Evolutionary conservation across 2,797 vertebrate genomes (phyloP).

Genomic region (Falco naumanni): DNA sequence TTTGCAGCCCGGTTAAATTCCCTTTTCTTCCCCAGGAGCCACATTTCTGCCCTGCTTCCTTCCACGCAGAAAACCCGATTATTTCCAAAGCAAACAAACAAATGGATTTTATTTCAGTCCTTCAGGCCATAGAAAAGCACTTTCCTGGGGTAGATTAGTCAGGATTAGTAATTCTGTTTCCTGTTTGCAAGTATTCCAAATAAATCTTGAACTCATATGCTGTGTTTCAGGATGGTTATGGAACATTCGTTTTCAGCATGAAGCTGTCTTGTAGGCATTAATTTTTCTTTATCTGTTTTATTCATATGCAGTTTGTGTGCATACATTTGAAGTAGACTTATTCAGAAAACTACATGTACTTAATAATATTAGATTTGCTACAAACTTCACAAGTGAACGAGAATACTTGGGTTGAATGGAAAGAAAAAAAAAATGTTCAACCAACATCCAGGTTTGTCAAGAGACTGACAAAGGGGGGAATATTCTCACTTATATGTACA

Average conservation of each 20-base stretch:
- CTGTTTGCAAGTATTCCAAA: neutral
- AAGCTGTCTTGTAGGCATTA: neutral
- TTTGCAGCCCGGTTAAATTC: neutral
- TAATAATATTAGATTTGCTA: neutral
- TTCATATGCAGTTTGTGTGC: neutral
- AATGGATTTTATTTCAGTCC: neutral
- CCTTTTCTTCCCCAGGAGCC: neutral
- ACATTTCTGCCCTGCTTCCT: neutral
- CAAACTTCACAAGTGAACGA: neutral
- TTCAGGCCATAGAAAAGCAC: neutral
- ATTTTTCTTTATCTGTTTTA: neutral
- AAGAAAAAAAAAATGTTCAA: neutral
- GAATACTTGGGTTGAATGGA: neutral
- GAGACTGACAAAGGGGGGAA: neutral
- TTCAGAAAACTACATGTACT: neutral
- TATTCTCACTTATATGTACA: neutral
- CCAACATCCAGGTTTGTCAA: neutral
- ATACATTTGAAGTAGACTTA: neutral
- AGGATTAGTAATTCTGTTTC: conserved; percentile 11
- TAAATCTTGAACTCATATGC: neutral
- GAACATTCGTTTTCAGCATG: neutral
- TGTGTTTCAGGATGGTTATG: neutral
- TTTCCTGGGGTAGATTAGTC: neutral
- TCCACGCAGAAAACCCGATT: neutral
- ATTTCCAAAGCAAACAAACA: conserved; percentile 13